Percentiles rank a stretch among this genome's conserved stretches.
Evolutionary conservation across 1,140 invertebrate species (phyloP).

Genomic region (Daktulosphaira vitifoliae): DNA sequence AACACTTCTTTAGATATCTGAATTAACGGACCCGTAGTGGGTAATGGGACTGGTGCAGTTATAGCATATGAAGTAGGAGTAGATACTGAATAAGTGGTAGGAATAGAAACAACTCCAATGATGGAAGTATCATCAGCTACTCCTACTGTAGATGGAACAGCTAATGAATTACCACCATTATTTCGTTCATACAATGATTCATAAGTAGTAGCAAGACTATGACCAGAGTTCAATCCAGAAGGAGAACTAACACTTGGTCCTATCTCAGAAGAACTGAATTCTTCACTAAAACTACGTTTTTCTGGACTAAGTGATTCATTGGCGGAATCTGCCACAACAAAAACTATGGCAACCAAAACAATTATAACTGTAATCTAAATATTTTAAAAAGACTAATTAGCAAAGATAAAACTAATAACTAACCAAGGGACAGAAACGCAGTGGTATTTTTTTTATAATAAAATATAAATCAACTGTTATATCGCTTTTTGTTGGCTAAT

Average conservation of each 20-base stretch:
- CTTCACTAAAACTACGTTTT: conserved; percentile 2
- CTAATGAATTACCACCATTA: neutral
- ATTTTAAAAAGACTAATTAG: neutral
- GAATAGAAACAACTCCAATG: neutral
- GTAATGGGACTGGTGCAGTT: neutral
- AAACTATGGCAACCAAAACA: neutral
- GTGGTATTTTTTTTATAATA: too few species aligned
- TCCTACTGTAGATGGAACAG: neutral
- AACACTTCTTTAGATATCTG: conserved; percentile 15
- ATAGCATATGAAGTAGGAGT: neutral
- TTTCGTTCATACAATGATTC: neutral
- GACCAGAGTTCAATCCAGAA: neutral
- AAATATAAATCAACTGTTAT: too few species aligned
- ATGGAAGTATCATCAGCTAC: neutral
- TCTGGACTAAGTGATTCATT: neutral
- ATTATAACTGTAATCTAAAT: conserved; percentile 16
- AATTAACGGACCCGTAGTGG: conserved; percentile 1
- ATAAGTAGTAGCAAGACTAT: neutral
- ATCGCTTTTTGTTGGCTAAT: too few species aligned
- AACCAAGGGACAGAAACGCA: too few species aligned
- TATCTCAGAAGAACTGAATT: neutral
- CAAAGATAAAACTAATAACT: too few species aligned
- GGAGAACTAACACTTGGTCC: neutral
- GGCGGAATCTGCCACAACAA: conserved; percentile 1
- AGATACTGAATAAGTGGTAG: neutral